phyloP scores from a whole-genome alignment of 2,113 vertebrate species.

The Rallus limicola region DNA sequence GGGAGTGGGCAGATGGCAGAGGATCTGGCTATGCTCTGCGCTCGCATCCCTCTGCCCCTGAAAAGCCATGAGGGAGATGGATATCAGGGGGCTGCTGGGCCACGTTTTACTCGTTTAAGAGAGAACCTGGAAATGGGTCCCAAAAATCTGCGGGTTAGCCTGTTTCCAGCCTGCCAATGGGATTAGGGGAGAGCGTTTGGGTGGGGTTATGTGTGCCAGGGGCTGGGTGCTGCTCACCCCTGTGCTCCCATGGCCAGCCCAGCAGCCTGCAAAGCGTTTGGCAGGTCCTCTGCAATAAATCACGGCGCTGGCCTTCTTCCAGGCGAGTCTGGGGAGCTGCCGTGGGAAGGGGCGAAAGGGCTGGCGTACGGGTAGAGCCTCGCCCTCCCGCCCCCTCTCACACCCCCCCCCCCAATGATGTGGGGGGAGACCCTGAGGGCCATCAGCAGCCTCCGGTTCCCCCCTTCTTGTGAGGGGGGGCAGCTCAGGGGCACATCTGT shows the following conservation, averaged over 20 bases:
- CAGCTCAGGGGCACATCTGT: neutral
- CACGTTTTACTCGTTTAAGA: accelerated
- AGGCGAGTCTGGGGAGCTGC: neutral
- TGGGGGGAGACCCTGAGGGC: neutral
- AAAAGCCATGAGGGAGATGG: neutral
- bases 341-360: neutral
- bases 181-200: neutral
- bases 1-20: accelerated
- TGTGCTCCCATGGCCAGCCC: neutral
- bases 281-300: neutral
- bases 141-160: no score
- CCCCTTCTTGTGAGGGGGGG: no score
- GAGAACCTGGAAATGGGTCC: neutral
- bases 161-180: neutral
- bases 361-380: no score
- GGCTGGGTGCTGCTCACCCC: neutral
- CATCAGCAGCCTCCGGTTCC: neutral
- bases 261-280: neutral
- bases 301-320: accelerated
- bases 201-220: accelerated
- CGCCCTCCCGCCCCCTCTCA: no score
- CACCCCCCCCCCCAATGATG: no score
- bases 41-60: neutral
- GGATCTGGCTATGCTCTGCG: neutral
- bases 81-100: neutral